Base-by-base conservation (phyloP, 2,113 vertebrate genomes). In the Rallus limicola region DNA sequence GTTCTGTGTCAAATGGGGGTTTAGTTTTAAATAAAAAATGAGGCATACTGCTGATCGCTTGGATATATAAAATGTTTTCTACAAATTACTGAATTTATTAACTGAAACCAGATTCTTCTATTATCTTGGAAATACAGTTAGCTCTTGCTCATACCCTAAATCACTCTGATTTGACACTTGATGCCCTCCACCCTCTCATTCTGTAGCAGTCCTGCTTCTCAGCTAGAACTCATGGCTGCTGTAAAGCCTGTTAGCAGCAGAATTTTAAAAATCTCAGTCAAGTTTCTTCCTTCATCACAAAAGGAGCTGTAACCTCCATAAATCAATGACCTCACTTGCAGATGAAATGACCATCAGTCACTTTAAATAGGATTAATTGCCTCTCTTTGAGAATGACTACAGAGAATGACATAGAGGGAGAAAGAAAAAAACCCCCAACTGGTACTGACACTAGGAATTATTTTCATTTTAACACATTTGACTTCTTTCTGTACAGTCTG, bases 241-340 rank as follows among this genome's bases (percentile, higher is more conserved):
- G 16, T 58, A 74, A 74, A 58, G 50, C 36, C 29, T 81, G 1
- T 50, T 64, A 36, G 64, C 36, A 86, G 17, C 24, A 72, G 53
- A 76, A 55, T 74, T 85, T 86, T 3, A 59, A 86, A 94, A 81
- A 60, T 28, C 15, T 81, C 21, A 58, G 8, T 36, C 36, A 63
- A 31, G 20, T 75, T 38, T 67, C 11, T 82, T 46, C 50, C 44
- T 82, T 83, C 40, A 20, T 44, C n/a, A 72, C 26, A 82, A 95
- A 80, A 72, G 62, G 24, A 88, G 50, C 67, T 90, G 11, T 90
- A 76, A 72, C 55, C 34, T 72, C 71, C 76, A 63, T 92, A 93
- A 85, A 92, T 85, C 90, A 89, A 23, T 93, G 78, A 94, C 44
- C 71, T 95, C 78, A 88, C 53, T 53, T 84, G 70, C 20, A 81